phyloP scores from a whole-genome alignment of 2,888 invertebrate species.

The Acrobasis consociella region DNA sequence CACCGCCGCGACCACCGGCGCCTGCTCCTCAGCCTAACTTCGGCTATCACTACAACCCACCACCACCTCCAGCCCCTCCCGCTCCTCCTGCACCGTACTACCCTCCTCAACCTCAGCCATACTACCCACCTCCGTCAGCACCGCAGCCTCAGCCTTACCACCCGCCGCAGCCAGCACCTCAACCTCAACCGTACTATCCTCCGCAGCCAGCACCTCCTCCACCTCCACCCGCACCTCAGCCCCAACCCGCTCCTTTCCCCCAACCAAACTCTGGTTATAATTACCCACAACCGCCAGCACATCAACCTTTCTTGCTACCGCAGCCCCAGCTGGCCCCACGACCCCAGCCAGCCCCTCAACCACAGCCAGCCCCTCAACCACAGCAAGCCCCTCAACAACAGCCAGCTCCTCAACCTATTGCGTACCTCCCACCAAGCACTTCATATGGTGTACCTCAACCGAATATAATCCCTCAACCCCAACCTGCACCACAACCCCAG shows the following conservation, averaged over 20 bases:
- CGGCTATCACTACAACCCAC: slow-evolving; percentile 9
- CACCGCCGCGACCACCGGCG: slow-evolving; percentile 36
- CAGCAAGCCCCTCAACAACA: slow-evolving; percentile 29
- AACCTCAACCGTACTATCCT: slow-evolving; percentile 26
- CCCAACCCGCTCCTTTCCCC: slow-evolving; percentile 24
- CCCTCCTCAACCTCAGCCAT: slow-evolving; percentile 28
- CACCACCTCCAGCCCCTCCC: slow-evolving; percentile 21
- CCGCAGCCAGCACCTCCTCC: slow-evolving; percentile 12
- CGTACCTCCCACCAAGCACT: slow-evolving; percentile 27
- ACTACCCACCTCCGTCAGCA: slow-evolving; percentile 33
- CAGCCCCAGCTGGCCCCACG: slow-evolving; percentile 26
- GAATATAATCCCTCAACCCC: slow-evolving; percentile 30
- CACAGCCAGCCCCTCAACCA: slow-evolving; percentile 25
- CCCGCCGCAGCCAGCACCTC: slow-evolving; percentile 41
- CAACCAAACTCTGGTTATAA: slow-evolving; percentile 28
- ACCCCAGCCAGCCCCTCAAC: slow-evolving; percentile 25
- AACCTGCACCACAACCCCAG: slow-evolving; percentile 21
- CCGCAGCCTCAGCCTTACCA: slow-evolving; percentile 32
- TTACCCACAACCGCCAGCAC: slow-evolving; percentile 33
- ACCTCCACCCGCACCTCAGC: slow-evolving; percentile 25
- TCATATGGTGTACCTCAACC: slow-evolving; percentile 31
- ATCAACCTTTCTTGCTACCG: slow-evolving; percentile 17
- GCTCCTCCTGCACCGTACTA: slow-evolving; percentile 35
- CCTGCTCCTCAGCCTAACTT: slow-evolving; percentile 31
- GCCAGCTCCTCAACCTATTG: slow-evolving; percentile 22